A percentile compares a stretch with the other conserved stretches of the same genome.
Conservation (phyloP, 2,113 vertebrate species). For the Chaenocephalus aceratus region DNA sequence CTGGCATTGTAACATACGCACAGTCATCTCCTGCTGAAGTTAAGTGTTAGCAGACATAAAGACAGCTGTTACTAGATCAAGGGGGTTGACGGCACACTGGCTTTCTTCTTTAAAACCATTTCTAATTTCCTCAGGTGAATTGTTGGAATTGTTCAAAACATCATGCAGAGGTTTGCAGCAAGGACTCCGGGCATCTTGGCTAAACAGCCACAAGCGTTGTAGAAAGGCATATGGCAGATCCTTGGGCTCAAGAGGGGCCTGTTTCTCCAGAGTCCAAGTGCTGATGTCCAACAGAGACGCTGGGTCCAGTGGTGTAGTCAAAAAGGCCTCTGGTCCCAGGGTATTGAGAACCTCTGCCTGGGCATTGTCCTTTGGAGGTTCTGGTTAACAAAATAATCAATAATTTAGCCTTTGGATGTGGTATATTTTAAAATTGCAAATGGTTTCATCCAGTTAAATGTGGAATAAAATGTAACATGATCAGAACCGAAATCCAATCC, state of each 20-base stretch:
- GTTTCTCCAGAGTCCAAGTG: slow-evolving; percentile 64
- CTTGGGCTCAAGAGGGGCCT: slow-evolving; percentile 47
- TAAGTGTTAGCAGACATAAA: slow-evolving; percentile 83
- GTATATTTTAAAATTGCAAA: not conserved
- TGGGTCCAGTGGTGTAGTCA: slow-evolving; percentile 64
- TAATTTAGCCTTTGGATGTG: not conserved
- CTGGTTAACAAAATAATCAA: slow-evolving; percentile 50
- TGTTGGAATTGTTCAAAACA: not conserved
- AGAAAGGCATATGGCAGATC: slow-evolving; percentile 77
- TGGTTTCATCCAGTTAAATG: not conserved
- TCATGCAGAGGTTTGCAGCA: slow-evolving; percentile 38
- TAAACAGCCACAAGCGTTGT: slow-evolving; percentile 73
- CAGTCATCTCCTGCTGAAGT: slow-evolving; percentile 82
- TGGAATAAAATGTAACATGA: not conserved
- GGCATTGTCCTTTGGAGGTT: slow-evolving; percentile 56
- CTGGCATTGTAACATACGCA: slow-evolving; percentile 82
- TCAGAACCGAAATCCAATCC: not conserved
- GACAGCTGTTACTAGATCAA: slow-evolving; percentile 85
- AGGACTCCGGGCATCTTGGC: slow-evolving; percentile 69
- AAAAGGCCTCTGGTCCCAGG: slow-evolving; percentile 67
- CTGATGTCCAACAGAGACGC: slow-evolving; percentile 70
- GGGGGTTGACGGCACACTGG: slow-evolving; percentile 72
- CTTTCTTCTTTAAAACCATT: slow-evolving; percentile 39
- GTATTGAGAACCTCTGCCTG: slow-evolving; percentile 63
- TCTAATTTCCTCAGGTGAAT: slow-evolving; percentile 5